Evolutionary conservation across 2,888 invertebrate species (phyloP).

Genomic region (Napeogenes inachia): DNA sequence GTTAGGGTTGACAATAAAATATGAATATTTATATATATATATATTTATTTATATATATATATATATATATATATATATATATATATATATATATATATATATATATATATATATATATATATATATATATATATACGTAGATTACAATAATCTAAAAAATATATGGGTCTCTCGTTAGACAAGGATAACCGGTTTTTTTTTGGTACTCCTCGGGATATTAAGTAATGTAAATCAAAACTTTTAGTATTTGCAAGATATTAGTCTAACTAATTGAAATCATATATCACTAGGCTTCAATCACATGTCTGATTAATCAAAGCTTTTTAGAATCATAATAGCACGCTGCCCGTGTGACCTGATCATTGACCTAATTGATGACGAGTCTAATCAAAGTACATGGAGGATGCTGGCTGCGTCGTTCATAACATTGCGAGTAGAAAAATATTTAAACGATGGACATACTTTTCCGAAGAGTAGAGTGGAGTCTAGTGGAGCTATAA

Average conservation of each 20-base stretch:
- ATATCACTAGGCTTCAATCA: background rate
- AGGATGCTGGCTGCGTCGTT: too few species aligned
- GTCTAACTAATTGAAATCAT: background rate
- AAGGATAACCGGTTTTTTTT: too few species aligned
- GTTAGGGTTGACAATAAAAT: constrained; percentile 52
- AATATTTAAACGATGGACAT: too few species aligned
- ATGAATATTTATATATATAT: constrained; percentile 4
- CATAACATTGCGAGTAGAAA: too few species aligned
- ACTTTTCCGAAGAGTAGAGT: too few species aligned
- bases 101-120: background rate
- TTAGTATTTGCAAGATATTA: background rate
- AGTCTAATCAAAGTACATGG: background rate
- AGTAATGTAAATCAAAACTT: background rate
- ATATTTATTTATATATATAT: background rate
- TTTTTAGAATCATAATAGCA: background rate
- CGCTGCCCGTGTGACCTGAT: background rate
- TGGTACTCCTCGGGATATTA: too few species aligned
- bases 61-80: background rate
- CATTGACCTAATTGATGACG: background rate
- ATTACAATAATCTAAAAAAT: background rate
- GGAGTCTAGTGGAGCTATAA: too few species aligned
- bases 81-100: constrained; percentile 1
- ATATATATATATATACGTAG: background rate
- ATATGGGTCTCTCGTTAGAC: too few species aligned
- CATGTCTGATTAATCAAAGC: background rate